A percentile compares a stretch with the other conserved stretches of the same genome.
phyloP scores from a whole-genome alignment of 2,113 vertebrate species.

The Sebastes schlegelii region DNA sequence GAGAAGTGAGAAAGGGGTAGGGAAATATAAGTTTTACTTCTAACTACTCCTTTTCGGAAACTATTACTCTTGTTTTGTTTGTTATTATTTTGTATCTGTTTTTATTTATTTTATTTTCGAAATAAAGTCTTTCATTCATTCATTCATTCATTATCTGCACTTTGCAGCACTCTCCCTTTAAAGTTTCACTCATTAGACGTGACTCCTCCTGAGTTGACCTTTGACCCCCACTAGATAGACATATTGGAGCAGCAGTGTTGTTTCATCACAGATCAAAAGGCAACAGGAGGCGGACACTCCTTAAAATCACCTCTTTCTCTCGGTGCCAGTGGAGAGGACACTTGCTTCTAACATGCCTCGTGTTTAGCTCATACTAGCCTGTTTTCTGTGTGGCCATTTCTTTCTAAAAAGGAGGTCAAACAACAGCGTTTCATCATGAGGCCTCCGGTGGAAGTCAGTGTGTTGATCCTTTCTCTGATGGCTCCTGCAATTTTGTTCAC shows the following conservation, averaged over 20 bases:
- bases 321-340: not conserved
- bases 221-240: slow-evolving; percentile 62
- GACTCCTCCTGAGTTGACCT: slow-evolving; percentile 61
- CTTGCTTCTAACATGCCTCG: slow-evolving; percentile 45
- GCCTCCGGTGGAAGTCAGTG: slow-evolving; percentile 77
- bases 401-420: not conserved
- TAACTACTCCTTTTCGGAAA: too few relatives aligned
- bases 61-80: too few relatives aligned
- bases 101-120: too few relatives aligned
- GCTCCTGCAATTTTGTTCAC: slow-evolving; percentile 85
- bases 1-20: too few relatives aligned
- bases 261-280: slow-evolving; percentile 65
- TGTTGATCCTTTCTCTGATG: slow-evolving; percentile 84
- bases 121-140: too few relatives aligned
- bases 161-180: slow-evolving; percentile 21
- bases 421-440: slow-evolving; percentile 75
- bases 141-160: too few relatives aligned
- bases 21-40: too few relatives aligned
- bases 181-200: slow-evolving; percentile 2
- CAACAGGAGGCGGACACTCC: slow-evolving; percentile 49
- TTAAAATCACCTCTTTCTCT: slow-evolving; percentile 11
- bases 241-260: slow-evolving; percentile 14
- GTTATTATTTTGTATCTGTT: too few relatives aligned
- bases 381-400: not conserved
- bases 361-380: slow-evolving; percentile 29